A percentile compares a stretch with the other conserved stretches of the same genome.
Conservation (phyloP, 2,797 vertebrate species). For the Paedocypris micromegethes region DNA sequence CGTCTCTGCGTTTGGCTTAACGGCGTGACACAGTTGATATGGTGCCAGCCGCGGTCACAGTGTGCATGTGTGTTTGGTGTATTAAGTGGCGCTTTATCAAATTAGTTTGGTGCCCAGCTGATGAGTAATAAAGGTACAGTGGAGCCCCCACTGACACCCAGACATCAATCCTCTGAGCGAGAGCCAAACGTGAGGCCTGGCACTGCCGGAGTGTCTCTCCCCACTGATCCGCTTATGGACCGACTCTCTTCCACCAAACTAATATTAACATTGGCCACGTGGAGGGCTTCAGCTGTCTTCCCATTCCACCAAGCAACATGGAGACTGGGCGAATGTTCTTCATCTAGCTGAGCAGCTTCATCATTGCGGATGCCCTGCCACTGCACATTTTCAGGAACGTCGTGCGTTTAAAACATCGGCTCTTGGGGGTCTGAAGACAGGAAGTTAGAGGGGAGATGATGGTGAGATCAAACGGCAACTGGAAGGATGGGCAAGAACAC, state of each 20-base stretch:
- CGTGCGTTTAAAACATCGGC: slow-evolving; percentile 60
- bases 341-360: slow-evolving; percentile 59
- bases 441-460: slow-evolving; percentile 63
- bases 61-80: slow-evolving; percentile 34
- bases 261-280: slow-evolving; percentile 25
- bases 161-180: slow-evolving; percentile 56
- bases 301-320: background rate
- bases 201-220: slow-evolving; percentile 43
- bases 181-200: slow-evolving; percentile 48
- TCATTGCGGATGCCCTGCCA: slow-evolving; percentile 72
- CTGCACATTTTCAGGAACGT: slow-evolving; percentile 65
- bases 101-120: slow-evolving; percentile 62
- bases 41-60: slow-evolving; percentile 47
- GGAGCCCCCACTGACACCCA: slow-evolving; percentile 51
- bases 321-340: slow-evolving; percentile 42
- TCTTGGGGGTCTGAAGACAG: slow-evolving; percentile 64
- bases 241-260: slow-evolving; percentile 22
- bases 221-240: slow-evolving; percentile 46
- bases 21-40: slow-evolving; percentile 54
- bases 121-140: slow-evolving; percentile 60
- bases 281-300: slow-evolving; percentile 21
- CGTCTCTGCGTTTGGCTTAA: slow-evolving; percentile 50
- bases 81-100: slow-evolving; percentile 58
- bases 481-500: slow-evolving; percentile 49
- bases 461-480: slow-evolving; percentile 69